These are phyloP conservation scores for Drosophila mauritiana DNA, from an alignment of 1,140 invertebrate species.

Conservation along the genomic window DNA sequence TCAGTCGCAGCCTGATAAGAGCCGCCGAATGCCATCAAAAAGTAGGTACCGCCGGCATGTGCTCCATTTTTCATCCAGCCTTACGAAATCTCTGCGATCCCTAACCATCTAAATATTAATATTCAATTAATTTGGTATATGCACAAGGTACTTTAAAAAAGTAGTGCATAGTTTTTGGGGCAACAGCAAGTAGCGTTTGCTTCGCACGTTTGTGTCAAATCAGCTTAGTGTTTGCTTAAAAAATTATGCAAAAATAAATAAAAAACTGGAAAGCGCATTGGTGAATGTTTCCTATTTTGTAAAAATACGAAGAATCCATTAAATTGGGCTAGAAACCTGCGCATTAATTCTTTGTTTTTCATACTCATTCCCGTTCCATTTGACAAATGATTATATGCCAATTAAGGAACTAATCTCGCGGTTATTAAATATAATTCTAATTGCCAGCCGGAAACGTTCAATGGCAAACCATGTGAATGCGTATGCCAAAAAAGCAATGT, in stretches of 20 bases:
- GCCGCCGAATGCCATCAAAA: constrained; percentile 32
- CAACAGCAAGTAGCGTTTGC: neutral
- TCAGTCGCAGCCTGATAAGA: constrained; percentile 37
- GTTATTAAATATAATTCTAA: constrained; percentile 12
- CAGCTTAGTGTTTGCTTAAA: too few relatives aligned
- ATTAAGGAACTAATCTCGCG: neutral
- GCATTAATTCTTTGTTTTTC: neutral
- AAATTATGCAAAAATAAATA: too few relatives aligned
- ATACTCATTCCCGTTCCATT: neutral
- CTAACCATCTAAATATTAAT: constrained; percentile 3
- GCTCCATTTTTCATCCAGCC: constrained; percentile 26
- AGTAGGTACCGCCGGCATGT: constrained; percentile 41
- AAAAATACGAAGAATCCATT: neutral
- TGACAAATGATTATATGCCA: neutral
- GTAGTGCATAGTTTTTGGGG: constrained; percentile 51
- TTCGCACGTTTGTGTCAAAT: neutral
- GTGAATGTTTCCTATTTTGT: neutral
- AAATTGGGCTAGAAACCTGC: neutral
- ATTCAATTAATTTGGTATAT: neutral
- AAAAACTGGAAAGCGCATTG: too few relatives aligned
- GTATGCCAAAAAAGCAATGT: constrained; percentile 11
- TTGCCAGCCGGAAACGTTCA: constrained; percentile 70
- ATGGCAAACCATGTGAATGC: constrained; percentile 31
- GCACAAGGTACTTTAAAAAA: neutral
- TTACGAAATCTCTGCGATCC: constrained; percentile 26